Conservation (phyloP, 2,888 invertebrate species). For the Orthonychiurus folsomi region DNA sequence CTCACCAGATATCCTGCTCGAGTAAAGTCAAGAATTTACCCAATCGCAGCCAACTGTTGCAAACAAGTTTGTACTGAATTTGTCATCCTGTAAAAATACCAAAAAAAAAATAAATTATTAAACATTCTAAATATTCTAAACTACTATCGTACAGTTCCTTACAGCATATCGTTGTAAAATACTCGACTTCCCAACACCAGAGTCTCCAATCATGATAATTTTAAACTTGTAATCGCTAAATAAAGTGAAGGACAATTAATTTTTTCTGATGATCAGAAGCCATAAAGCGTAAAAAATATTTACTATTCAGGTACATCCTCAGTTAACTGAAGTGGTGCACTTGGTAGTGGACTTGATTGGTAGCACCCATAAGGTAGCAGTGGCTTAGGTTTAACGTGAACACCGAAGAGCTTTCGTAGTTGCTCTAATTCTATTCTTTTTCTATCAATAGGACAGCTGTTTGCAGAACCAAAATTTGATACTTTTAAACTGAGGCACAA, state of each 20-base stretch:
- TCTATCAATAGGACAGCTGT: slow-evolving; percentile 10
- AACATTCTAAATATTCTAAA: slow-evolving; percentile 6
- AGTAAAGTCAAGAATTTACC: slow-evolving; percentile 18
- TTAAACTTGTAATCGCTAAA: slow-evolving; percentile 37
- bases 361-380: neutral
- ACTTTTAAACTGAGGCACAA: neutral
- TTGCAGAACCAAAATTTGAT: neutral
- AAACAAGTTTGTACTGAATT: slow-evolving; percentile 28
- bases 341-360: neutral
- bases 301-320: slow-evolving; percentile 13
- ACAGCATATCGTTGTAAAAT: slow-evolving; percentile 79
- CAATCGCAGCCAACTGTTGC: slow-evolving; percentile 37
- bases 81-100: slow-evolving; percentile 30
- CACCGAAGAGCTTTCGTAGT: slow-evolving; percentile 1
- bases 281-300: no score
- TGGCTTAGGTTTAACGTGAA: slow-evolving; percentile 3
- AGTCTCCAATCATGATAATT: slow-evolving; percentile 73
- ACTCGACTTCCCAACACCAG: slow-evolving; percentile 89
- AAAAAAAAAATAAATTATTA: slow-evolving; percentile 9
- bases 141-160: slow-evolving; percentile 8
- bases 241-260: neutral
- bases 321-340: neutral
- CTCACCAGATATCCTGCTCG: neutral
- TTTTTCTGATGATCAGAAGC: no score
- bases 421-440: slow-evolving; percentile 5